Percentiles rank a stretch among this genome's conserved stretches.
These are phyloP conservation scores for Lophura swinhoii DNA, from an alignment of 2,797 vertebrate genomes.

Conservation along the genomic window DNA sequence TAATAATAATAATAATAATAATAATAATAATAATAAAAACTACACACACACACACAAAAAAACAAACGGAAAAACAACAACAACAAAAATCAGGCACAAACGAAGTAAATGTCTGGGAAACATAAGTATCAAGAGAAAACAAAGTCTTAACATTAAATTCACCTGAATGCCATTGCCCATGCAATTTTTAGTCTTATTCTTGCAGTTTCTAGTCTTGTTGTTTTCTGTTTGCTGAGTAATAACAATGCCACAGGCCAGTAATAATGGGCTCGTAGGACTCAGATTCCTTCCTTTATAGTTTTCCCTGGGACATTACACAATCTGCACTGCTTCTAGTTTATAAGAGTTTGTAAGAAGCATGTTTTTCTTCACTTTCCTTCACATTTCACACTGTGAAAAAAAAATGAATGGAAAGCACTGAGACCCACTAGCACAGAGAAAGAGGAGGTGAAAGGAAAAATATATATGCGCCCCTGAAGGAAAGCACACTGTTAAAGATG, in stretches of 20 bases:
- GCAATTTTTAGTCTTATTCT: not conserved
- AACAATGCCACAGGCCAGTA: not conserved
- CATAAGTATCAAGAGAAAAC: not conserved
- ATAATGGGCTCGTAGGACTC: not conserved
- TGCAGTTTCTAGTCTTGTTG: not conserved
- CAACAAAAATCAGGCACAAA: not conserved
- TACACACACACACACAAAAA: not conserved
- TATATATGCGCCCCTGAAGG: not conserved
- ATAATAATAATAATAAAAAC: too few species aligned
- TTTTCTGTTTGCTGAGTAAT: not conserved
- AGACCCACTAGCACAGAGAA: not conserved
- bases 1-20: too few species aligned
- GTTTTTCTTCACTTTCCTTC: not conserved
- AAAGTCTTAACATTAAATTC: not conserved
- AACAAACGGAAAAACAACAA: not conserved
- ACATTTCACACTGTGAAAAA: not conserved
- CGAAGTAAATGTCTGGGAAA: not conserved
- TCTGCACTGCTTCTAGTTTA: not conserved
- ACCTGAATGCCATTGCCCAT: not conserved
- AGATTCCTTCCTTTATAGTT: not conserved
- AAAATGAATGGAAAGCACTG: not conserved
- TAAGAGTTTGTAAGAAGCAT: fast-evolving
- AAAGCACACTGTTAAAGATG: not conserved
- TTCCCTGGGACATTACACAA: not conserved
- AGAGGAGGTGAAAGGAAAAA: constrained; percentile 9